Evolutionary conservation across 2,113 vertebrate species (phyloP), one percentile per base, ranked within the genome.

Genomic region (Galemys pyrenaicus): DNA sequence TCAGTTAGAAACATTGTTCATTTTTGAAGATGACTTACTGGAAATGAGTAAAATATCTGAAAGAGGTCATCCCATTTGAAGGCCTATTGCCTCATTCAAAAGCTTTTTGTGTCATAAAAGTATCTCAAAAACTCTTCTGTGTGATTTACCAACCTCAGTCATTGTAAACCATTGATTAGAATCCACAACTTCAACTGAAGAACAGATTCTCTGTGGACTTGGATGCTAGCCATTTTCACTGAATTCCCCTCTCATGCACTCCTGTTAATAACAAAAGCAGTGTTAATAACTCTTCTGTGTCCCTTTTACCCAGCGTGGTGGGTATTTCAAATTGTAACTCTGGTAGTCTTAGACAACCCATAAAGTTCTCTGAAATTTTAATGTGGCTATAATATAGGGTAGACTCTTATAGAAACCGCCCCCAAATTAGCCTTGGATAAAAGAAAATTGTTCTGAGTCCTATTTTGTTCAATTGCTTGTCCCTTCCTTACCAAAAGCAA

Each of bases 31-130:
- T 16, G 8, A 37, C 85, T 96, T 97, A 94, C 96, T 96, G 96
- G 96, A 94, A 97, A 88, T 93, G 68, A 92, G 78, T 79, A 78
- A 78, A 94, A 78, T 95, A 83, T 88, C 89, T 67, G 68, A 89
- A 22, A 41, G 65, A 92, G 83, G 64, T 85, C 39, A 60, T 77
- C 41, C 75, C 73, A 85, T 80, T 90, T 79, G 54, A 92, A 94
- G 39, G 32, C 71, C 84, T 32, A 78, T 70, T 94, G 78, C 87
- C 39, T 93, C 71, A 89, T 73, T 97, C 94, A 97, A 97, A 96
- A 96, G 93, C 90, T 87, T 95, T 92, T 93, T 97, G 95, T 97
- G 17, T 95, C 85, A 67, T 88, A 65, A 91, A 86, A 93, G 68
- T 75, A 67, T 97, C 64, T 92, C 93, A 79, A 93, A 96, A 92